phyloP scores from a whole-genome alignment of 1,140 invertebrate genomes.

The Zaprionus nigranus region DNA sequence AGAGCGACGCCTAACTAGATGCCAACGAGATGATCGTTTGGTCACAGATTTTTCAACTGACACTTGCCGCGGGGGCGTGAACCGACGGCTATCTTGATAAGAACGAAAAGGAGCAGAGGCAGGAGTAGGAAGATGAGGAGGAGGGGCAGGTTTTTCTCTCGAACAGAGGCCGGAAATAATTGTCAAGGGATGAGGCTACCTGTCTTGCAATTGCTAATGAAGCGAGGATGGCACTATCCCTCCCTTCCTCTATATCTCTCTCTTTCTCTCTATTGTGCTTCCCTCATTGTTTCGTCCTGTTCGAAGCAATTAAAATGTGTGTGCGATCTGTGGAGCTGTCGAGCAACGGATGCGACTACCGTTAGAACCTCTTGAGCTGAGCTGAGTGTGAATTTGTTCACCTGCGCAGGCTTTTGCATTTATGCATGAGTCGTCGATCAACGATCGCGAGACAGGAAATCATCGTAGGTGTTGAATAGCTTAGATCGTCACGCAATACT shows the following conservation, averaged over 20 bases:
- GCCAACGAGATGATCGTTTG: constrained; percentile 68
- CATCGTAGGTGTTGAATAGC: constrained; percentile 63
- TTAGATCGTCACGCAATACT: constrained; percentile 21
- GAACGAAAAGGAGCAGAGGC: constrained; percentile 17
- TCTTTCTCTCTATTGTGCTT: constrained; percentile 23
- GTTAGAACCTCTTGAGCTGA: constrained; percentile 48
- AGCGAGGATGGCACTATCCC: constrained; percentile 1
- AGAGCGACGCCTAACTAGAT: constrained; percentile 54
- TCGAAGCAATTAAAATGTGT: constrained; percentile 55
- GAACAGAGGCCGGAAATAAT: constrained; percentile 71
- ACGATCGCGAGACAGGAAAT: constrained; percentile 54
- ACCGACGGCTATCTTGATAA: constrained; percentile 66
- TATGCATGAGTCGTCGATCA: constrained; percentile 49
- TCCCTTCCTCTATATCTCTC: constrained; percentile 10
- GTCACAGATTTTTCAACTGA: constrained; percentile 20
- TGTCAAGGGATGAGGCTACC: constrained; percentile 70
- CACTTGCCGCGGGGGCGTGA: constrained; percentile 50
- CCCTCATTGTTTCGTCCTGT: constrained; percentile 25
- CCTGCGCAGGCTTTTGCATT: constrained; percentile 43
- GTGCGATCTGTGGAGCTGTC: constrained; percentile 13
- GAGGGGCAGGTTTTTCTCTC: constrained; percentile 3
- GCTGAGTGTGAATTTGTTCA: constrained; percentile 73
- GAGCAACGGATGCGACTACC: constrained; percentile 66
- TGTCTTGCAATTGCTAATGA: constrained; percentile 68
- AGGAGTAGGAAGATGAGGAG: constrained; percentile 1